These are phyloP conservation scores for Festucalex cinctus DNA, from an alignment of 2,113 vertebrate genomes.

Conservation along the genomic window DNA sequence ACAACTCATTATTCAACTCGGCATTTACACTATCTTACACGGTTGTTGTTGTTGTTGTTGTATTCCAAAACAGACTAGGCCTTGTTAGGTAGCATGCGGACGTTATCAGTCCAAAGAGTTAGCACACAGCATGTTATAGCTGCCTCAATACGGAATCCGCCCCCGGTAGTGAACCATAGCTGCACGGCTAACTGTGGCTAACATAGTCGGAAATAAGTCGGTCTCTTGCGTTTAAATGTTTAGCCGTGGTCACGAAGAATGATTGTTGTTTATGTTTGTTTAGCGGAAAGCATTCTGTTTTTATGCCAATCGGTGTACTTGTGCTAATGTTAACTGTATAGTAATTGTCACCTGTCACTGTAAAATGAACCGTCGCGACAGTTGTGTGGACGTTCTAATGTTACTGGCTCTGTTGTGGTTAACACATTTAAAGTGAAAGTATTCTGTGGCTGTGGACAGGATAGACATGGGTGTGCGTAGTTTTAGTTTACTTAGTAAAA, in stretches of 20 bases:
- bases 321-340: slow-evolving; percentile 6
- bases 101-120: background rate
- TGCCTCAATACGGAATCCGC: slow-evolving; percentile 31
- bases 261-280: background rate
- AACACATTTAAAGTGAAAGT: background rate
- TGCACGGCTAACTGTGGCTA: slow-evolving; percentile 10
- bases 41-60: background rate
- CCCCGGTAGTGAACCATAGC: slow-evolving; percentile 22
- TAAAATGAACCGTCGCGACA: background rate
- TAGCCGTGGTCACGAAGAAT: background rate
- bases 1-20: background rate
- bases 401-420: background rate
- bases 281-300: background rate
- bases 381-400: background rate
- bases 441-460: background rate
- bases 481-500: background rate
- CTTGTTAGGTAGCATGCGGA: background rate
- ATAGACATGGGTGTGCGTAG: background rate
- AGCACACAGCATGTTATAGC: slow-evolving; percentile 11
- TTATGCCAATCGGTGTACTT: slow-evolving; percentile 2
- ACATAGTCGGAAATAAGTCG: background rate
- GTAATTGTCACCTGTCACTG: background rate
- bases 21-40: background rate
- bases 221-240: too few relatives aligned
- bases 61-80: background rate